These are phyloP conservation scores for Ia io DNA, from an alignment of 2,113 vertebrate species.

Conservation along the genomic window DNA sequence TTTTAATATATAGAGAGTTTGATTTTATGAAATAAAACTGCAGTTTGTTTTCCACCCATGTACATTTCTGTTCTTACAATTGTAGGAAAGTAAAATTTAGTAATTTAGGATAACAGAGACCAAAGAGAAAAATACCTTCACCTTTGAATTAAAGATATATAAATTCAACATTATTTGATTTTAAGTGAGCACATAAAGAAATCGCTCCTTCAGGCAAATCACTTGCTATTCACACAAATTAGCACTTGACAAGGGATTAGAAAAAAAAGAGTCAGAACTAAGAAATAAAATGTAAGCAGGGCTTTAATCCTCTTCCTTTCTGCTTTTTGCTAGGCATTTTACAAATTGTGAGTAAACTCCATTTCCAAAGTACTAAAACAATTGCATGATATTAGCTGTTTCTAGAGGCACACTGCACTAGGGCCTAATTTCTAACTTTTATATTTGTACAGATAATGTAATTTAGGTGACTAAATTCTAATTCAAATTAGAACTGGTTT, in stretches of 20 bases:
- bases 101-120: constrained; percentile 26
- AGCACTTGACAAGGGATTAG: constrained; percentile 25
- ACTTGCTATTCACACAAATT: constrained; percentile 52
- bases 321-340: background rate
- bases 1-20: background rate
- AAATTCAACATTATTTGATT: constrained; percentile 49
- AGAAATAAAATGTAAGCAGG: constrained; percentile 26
- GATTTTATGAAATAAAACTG: background rate
- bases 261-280: background rate
- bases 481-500: background rate
- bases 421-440: background rate
- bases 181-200: constrained; percentile 19
- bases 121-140: constrained; percentile 14
- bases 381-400: constrained; percentile 24
- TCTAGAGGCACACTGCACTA: background rate
- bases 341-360: constrained; percentile 21
- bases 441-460: constrained; percentile 1
- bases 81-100: constrained; percentile 34
- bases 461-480: background rate
- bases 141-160: constrained; percentile 46
- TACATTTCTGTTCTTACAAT: background rate
- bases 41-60: background rate
- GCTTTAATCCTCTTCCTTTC: background rate
- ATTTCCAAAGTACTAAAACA: constrained; percentile 46
- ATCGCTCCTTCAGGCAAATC: constrained; percentile 33